These are phyloP conservation scores for Hyla sarda DNA, from an alignment of 2,113 vertebrate genomes.

Conservation along the genomic window DNA sequence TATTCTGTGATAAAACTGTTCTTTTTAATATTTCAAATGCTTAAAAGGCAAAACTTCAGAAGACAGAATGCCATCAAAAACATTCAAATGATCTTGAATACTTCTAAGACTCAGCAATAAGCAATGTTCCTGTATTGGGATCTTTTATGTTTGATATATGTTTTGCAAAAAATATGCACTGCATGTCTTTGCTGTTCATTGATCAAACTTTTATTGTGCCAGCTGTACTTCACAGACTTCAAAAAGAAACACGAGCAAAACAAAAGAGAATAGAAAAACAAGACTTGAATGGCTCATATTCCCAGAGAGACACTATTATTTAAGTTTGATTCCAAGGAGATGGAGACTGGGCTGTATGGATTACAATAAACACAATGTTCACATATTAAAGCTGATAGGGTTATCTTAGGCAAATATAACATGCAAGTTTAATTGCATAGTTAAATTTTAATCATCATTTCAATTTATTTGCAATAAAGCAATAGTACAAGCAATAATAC, in stretches of 20 bases:
- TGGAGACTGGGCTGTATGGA: conserved; percentile 70
- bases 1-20: conserved; percentile 38
- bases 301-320: conserved; percentile 78
- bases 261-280: conserved; percentile 81
- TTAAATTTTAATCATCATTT: not conserved
- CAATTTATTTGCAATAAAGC: too few relatives aligned
- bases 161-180: conserved; percentile 76
- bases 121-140: conserved; percentile 73
- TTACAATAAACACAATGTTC: conserved; percentile 74
- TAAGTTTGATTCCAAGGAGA: conserved; percentile 78
- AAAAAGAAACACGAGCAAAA: conserved; percentile 79
- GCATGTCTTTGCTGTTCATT: conserved; percentile 75
- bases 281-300: conserved; percentile 78
- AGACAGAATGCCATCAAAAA: conserved; percentile 55
- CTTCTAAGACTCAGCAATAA: conserved; percentile 66
- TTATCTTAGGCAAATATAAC: not conserved
- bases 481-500: too few relatives aligned
- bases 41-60: conserved; percentile 22
- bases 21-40: conserved; percentile 63
- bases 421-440: not conserved
- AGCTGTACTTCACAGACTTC: conserved; percentile 80
- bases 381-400: conserved; percentile 70
- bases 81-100: conserved; percentile 71
- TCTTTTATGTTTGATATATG: conserved; percentile 74
- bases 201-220: conserved; percentile 83